Conservation (phyloP, 2,888 invertebrate genomes). For the Acrobasis consociella region DNA sequence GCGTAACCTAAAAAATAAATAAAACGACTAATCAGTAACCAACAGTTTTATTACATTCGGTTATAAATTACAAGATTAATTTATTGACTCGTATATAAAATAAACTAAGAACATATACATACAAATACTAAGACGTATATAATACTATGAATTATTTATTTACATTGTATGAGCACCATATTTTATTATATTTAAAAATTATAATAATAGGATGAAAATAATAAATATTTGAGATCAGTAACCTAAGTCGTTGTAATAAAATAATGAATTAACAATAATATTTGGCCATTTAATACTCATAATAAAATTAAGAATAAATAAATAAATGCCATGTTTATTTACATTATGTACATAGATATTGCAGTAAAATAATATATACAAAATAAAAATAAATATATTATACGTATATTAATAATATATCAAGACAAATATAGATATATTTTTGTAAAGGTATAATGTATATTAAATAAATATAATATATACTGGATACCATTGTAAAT, state of each 20-base stretch:
- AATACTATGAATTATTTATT: conserved; percentile 55
- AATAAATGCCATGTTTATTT: conserved; percentile 63
- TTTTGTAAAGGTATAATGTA: background rate
- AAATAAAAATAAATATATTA: conserved; percentile 24
- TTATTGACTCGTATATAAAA: conserved; percentile 43
- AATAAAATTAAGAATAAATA: conserved; percentile 37
- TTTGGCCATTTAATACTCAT: conserved; percentile 47
- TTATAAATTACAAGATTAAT: conserved; percentile 51
- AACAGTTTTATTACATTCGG: conserved; percentile 67
- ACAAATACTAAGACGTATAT: conserved; percentile 22
- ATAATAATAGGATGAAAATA: conserved; percentile 33
- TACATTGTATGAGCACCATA: conserved; percentile 39
- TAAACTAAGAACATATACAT: conserved; percentile 36
- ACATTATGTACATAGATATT: conserved; percentile 50
- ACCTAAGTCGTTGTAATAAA: conserved; percentile 40
- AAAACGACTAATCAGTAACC: conserved; percentile 51
- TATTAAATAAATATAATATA: background rate
- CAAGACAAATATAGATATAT: conserved; percentile 26
- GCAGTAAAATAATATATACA: conserved; percentile 31
- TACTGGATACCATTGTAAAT: background rate
- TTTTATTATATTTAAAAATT: conserved; percentile 33
- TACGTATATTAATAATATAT: conserved; percentile 30
- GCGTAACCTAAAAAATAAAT: no score
- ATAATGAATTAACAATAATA: conserved; percentile 40
- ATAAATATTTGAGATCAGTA: conserved; percentile 61